Base-by-base conservation (phyloP, 2,888 invertebrate species). In the Acleris sparsana region DNA sequence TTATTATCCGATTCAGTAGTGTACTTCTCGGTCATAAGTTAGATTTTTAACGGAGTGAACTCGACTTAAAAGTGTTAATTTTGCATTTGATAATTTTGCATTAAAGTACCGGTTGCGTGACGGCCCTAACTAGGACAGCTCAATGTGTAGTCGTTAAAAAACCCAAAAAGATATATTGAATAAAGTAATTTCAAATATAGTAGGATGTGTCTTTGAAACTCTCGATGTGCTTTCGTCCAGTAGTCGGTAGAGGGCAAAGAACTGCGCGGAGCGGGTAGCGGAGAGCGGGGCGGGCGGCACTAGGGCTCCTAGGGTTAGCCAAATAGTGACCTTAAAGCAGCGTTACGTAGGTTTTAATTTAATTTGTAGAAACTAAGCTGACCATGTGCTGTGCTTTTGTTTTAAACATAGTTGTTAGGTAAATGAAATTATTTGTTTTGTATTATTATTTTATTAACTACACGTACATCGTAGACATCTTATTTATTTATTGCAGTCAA, bases 381-480 rank as follows among this genome's bases (percentile, higher is more conserved):
- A 92, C 88, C 87, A 91, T 89, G 92, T 92, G 92, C 92, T 92
- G 92, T 92, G 92, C 90, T 92, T 92, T 90, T 88, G 90, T 92
- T 92, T 92, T 91, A 90, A 91, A 89, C 82, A 85, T 91, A 90
- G 88, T 84, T 83, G 82, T 75, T 89, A 90, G 85, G 84, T 86
- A 87, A 89, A 86, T 89, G 83, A 88, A 89, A 87, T 89, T 82
- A 85, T 87, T 87, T 88, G 85, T 89, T 89, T 77, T 76, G 72
- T 77, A 75, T 71, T 80, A 81, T 84, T 85, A 84, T 86, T 78
- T 75, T 82, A 80, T 82, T 82, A 80, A 82, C 72, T 85, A 82
- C 78, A 80, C 75, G 76, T 85, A 88, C 80, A 78, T 70, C 72
- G 81, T 82, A 66, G 62, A 53, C 87, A 84, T 84, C 84, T 83